Conservation (phyloP, 2,888 invertebrate species). For the Cerastoderma edule region DNA sequence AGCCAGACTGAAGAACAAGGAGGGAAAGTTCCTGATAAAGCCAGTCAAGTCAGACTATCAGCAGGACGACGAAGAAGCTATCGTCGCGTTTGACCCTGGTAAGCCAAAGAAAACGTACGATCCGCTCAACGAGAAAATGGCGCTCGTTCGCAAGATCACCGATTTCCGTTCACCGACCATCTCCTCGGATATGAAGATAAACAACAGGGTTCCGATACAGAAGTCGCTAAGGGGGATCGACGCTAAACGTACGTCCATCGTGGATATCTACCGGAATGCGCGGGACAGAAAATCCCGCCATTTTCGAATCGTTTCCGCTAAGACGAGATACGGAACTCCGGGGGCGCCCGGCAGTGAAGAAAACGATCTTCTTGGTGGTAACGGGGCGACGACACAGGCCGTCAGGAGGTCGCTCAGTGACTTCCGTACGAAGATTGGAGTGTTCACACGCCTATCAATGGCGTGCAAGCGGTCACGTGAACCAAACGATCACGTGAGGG, state of each 20-base stretch:
- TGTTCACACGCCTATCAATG: background rate
- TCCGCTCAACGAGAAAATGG: slow-evolving; percentile 67
- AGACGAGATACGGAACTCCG: slow-evolving; percentile 1
- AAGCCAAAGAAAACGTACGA: slow-evolving; percentile 40
- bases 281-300: slow-evolving; percentile 67
- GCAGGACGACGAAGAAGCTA: slow-evolving; percentile 41
- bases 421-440: slow-evolving; percentile 4
- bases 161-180: slow-evolving; percentile 65
- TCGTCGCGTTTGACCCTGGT: slow-evolving; percentile 45
- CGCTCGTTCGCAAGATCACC: slow-evolving; percentile 68
- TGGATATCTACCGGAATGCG: slow-evolving; percentile 70
- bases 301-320: slow-evolving; percentile 62
- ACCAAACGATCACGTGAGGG: background rate
- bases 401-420: background rate
- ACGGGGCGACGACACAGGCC: background rate
- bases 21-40: slow-evolving; percentile 66
- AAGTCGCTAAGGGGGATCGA: slow-evolving; percentile 67
- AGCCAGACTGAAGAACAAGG: slow-evolving; percentile 66
- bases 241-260: slow-evolving; percentile 68
- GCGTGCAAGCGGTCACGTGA: background rate
- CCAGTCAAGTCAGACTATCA: slow-evolving; percentile 48
- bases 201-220: slow-evolving; percentile 73
- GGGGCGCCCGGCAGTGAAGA: slow-evolving; percentile 10
- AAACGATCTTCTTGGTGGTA: slow-evolving; percentile 1
- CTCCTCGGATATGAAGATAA: slow-evolving; percentile 72